Evolutionary conservation across 2,113 vertebrate genomes (phyloP), one percentile per base, ranked within the genome.

Genomic region (Typhlomys cinereus): DNA sequence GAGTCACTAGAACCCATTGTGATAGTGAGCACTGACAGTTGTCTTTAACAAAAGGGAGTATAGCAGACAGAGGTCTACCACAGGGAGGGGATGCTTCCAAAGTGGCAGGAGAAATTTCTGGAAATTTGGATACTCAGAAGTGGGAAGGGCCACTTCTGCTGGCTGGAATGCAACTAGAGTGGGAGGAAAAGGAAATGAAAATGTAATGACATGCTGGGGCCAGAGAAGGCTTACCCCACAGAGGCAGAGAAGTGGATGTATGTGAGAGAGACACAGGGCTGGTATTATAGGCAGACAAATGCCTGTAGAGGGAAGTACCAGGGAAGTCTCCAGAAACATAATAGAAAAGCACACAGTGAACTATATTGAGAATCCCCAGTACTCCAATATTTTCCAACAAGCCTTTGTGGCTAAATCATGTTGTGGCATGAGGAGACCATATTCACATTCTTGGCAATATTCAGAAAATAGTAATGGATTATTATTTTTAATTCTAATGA

Each of bases 161-260:
- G 23, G 54, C 46, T 39, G 88, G 50, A 94, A 52, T 81, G 76
- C 75, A 89, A 73, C 50, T 36, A 54, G 70, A 1, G n/a, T 93
- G 81, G 89, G 61, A 94, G 80, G 80, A 70, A 59, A 59, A 50
- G 83, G 44, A 89, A 94, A 89, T 21, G 62, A 81, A 89, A 90
- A 89, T 18, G 79, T 94, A 67, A 87, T 66, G 73, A 73, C 3
- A 29, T 71, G 71, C 69, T 29, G 48, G 46, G 57, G 61, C n/a
- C 44, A 70, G 48, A 36, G 31, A 94, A 90, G 34, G 41, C 41
- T 50, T 48, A 25, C 14, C 11, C 67, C 34, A 59, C 0, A 0
- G 36, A 91, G 39, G 67, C 44, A 91, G 73, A 71, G 87, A 91
- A 50, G 5, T 3, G 36, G 59, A 46, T 62, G 4, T 46, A 11